These are phyloP conservation scores for Eumaeus atala DNA, from an alignment of 1,140 invertebrate genomes.

Conservation along the genomic window DNA sequence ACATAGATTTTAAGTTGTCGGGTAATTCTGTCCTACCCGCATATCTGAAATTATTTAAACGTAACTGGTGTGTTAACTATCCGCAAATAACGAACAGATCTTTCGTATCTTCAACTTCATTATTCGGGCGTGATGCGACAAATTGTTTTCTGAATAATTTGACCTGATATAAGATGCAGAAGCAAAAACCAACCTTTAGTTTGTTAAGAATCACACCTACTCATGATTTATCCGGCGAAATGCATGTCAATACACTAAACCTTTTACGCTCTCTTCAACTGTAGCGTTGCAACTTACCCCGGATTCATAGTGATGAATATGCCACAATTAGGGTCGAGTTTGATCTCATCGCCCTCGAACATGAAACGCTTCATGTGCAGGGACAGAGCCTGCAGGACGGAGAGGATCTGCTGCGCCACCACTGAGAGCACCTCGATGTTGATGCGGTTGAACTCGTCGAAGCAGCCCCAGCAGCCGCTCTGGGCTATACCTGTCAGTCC, in stretches of 20 bases:
- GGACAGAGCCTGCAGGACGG: conserved; percentile 82
- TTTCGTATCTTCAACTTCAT: too few species aligned
- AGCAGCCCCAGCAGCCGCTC: conserved; percentile 90
- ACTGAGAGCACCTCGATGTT: conserved; percentile 93
- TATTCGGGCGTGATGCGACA: too few species aligned
- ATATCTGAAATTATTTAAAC: conserved; percentile 60
- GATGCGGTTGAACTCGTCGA: conserved; percentile 93
- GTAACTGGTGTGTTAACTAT: too few species aligned
- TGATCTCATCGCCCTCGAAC: conserved; percentile 87
- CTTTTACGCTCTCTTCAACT: too few species aligned
- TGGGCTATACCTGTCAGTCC: conserved; percentile 77
- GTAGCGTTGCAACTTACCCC: conserved; percentile 74
- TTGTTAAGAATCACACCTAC: too few species aligned
- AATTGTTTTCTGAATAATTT: too few species aligned
- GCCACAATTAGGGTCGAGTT: conserved; percentile 83
- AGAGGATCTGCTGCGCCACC: conserved; percentile 87
- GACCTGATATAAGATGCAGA: too few species aligned
- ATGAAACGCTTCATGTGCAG: conserved; percentile 79
- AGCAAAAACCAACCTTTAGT: too few species aligned
- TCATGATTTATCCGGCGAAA: too few species aligned
- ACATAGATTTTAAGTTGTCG: conserved; percentile 94
- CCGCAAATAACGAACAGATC: too few species aligned
- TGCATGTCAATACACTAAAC: too few species aligned
- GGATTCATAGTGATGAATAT: conserved; percentile 96
- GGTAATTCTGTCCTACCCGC: conserved; percentile 91